Evolutionary conservation across 2,888 invertebrate species (phyloP), one percentile per base, ranked within the genome.

Genomic region (Eristalis intricaria): DNA sequence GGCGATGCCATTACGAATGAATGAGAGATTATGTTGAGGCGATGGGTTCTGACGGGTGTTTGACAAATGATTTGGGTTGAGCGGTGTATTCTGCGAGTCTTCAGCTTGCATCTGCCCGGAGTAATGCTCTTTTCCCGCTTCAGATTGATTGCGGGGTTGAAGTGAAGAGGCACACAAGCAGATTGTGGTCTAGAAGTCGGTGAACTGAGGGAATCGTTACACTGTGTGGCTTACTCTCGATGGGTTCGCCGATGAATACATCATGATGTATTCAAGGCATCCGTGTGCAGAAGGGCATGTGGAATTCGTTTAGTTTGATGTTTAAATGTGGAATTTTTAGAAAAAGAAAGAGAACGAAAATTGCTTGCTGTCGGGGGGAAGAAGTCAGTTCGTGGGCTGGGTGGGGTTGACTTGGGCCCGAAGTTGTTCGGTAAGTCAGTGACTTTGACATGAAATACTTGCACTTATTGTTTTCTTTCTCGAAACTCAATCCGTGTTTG

Each of bases 21-120:
- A 60, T 60, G 60, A 60, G 60, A 60, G 60, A 60, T 60, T 60
- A 60, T 60, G 23, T 60, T 15, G 23, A 29, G 26, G 26, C 60
- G 26, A 29, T 26, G 26, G 60, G 60, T 29, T 60, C 5, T 23
- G 60, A 60, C 15, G 60, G 23, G 26, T 60, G 23, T 60, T 60
- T 60, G 60, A 60, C 60, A 29, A 26, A 60, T 60, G 60, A 23
- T 60, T 60, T 29, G 26, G 60, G 26, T 23, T 60, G 60, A 60
- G 60, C 7, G 10, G 60, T 11, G 13, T 60, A 4, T 10, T 23
- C 26, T 60, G 60, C 15, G 23, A 50, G 19, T 19, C 19, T 8
- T n/a, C 50, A 19, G 50, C n/a, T n/a, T 43, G 58, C 23, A 58
- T 23, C 23, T 58, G 22, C 15, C 11, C 58, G 23, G 11, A 60